phyloP scores from a whole-genome alignment of 2,888 invertebrate species.

The Parnassius orleans region DNA sequence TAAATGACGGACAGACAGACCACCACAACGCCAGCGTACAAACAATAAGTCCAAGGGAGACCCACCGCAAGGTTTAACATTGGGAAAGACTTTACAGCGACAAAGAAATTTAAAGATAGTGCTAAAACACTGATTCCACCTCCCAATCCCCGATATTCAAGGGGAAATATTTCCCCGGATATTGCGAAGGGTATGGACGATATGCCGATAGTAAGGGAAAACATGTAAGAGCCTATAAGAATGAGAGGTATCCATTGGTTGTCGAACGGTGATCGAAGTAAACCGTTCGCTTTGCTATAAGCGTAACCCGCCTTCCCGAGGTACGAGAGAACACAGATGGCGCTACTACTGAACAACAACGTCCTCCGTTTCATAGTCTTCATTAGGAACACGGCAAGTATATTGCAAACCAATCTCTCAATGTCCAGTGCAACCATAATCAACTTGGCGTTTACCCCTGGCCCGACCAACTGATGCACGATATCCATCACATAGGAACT shows the following conservation, averaged over 20 bases:
- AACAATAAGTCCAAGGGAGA: slow-evolving; percentile 79
- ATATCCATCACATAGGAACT: slow-evolving; percentile 85
- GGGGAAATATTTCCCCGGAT: slow-evolving; percentile 86
- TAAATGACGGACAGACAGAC: slow-evolving; percentile 76
- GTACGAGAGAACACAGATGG: slow-evolving; percentile 81
- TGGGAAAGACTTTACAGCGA: slow-evolving; percentile 84
- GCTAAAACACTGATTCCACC: slow-evolving; percentile 83
- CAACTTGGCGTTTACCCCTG: slow-evolving; percentile 81
- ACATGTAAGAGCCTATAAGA: slow-evolving; percentile 78
- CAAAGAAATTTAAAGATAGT: slow-evolving; percentile 83
- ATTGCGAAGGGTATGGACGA: slow-evolving; percentile 86
- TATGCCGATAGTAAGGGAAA: slow-evolving; percentile 81
- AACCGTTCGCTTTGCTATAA: slow-evolving; percentile 53
- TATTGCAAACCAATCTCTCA: slow-evolving; percentile 82
- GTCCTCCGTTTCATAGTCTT: slow-evolving; percentile 82
- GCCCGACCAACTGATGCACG: slow-evolving; percentile 80
- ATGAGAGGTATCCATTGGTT: slow-evolving; percentile 72
- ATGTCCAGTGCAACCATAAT: slow-evolving; percentile 84
- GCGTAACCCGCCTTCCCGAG: slow-evolving; percentile 74
- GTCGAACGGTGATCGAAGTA: slow-evolving; percentile 46
- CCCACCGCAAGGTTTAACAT: slow-evolving; percentile 75
- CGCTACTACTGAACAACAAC: slow-evolving; percentile 80
- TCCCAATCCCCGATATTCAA: slow-evolving; percentile 82
- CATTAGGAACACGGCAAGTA: slow-evolving; percentile 82
- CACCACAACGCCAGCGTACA: slow-evolving; percentile 80